A percentile compares a stretch with the other conserved stretches of the same genome.
Evolutionary conservation across 2,888 invertebrate species (phyloP).

Genomic region (Cryptus armator): DNA sequence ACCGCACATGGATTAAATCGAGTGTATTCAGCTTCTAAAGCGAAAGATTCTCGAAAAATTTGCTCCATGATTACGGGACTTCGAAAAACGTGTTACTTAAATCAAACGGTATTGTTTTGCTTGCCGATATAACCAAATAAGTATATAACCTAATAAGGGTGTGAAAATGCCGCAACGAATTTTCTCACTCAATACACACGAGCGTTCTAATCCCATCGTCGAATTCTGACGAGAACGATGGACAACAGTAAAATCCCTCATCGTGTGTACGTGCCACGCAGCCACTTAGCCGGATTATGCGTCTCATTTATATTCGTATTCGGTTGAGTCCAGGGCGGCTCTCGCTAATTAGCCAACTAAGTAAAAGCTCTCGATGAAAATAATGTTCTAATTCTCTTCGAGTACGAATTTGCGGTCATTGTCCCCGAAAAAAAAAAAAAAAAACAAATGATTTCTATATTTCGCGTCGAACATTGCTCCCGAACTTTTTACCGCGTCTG

Average conservation of each 20-base stretch:
- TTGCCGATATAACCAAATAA: too few species aligned
- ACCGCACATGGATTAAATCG: neutral
- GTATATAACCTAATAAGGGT: neutral
- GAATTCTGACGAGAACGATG: neutral
- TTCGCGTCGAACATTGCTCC: conserved; percentile 1
- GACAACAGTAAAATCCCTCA: conserved; percentile 2
- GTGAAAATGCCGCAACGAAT: conserved; percentile 13
- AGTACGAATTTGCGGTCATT: neutral
- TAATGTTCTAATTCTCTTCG: neutral
- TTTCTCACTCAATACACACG: conserved; percentile 80
- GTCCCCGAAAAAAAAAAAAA: neutral
- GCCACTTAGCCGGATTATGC: conserved; percentile 82
- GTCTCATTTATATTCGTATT: conserved; percentile 40
- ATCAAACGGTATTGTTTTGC: too few species aligned
- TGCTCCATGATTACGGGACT: too few species aligned
- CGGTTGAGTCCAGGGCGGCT: neutral
- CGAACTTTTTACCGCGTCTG: conserved; percentile 19
- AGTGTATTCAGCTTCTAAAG: too few species aligned
- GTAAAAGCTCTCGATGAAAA: conserved; percentile 4
- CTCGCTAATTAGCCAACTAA: conserved; percentile 48
- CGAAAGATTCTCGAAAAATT: too few species aligned
- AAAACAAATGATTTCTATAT: neutral
- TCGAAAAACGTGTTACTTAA: too few species aligned
- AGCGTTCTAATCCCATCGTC: conserved; percentile 6
- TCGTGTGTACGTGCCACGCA: conserved; percentile 76